Evolutionary conservation across 35 echinoderm and acorn worm genomes (phyloP).

Genomic region (Strongylocentrotus purpuratus): DNA sequence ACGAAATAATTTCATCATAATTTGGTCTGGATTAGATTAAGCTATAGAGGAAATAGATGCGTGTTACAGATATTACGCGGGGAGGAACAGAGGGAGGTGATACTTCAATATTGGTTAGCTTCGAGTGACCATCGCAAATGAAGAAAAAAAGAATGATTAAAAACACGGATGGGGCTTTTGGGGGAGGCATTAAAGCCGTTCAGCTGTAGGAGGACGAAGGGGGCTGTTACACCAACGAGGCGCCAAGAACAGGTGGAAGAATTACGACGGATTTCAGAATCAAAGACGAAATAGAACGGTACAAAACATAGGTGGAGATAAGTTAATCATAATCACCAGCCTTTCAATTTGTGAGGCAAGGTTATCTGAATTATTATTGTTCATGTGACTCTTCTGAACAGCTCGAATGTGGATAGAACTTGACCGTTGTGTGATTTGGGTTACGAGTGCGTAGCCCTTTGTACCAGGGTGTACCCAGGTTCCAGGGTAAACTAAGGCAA

Average conservation of each 20-base stretch:
- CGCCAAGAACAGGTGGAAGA: not conserved
- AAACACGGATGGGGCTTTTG: not conserved
- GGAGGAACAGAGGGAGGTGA: not conserved
- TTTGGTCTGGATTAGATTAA: slow-evolving; percentile 36
- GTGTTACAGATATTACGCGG: slow-evolving; percentile 22
- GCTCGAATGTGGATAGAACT: not conserved
- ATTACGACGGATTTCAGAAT: not conserved
- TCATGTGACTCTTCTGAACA: not conserved
- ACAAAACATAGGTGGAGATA: not conserved
- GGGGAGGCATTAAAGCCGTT: not conserved
- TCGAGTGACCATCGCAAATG: not conserved
- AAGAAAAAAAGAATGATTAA: not conserved
- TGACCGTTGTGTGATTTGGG: not conserved
- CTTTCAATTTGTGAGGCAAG: slow-evolving; percentile 3
- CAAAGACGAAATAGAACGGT: not conserved
- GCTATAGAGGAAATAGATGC: slow-evolving; percentile 27
- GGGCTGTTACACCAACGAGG: slow-evolving; percentile 5
- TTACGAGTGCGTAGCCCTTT: not conserved
- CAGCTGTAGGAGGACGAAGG: not conserved
- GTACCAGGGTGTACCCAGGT: no score
- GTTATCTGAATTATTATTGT: not conserved
- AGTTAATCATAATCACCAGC: slow-evolving; percentile 4
- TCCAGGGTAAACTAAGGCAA: no score
- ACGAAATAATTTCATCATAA: slow-evolving; percentile 27
- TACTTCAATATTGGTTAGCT: not conserved